Base-by-base conservation (phyloP, 2,113 vertebrate species). In the Microtus richardsoni region DNA sequence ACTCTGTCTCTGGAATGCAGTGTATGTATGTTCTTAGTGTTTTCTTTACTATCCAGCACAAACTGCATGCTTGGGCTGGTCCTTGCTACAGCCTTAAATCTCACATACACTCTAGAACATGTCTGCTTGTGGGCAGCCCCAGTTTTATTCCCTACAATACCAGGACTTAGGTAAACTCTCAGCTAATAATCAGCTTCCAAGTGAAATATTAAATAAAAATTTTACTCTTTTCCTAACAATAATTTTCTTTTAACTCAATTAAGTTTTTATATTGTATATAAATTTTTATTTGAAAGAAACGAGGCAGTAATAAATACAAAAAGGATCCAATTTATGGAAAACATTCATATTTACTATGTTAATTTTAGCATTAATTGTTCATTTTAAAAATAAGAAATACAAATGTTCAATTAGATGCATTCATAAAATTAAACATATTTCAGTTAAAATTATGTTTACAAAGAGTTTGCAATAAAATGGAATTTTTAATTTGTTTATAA, bases 321-420 rank as follows among this genome's bases (percentile, higher is more conserved):
- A 94, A 85, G 30, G 58, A 60, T 16, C 21, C 39, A 85, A 83
- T 89, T 70, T 87, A 58, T 86, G 47, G 60, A 1, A 70, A 82
- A 62, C 17, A 89, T 68, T 36, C 92, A 91, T 19, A 62, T 3
- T 88, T 28, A 47, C 39, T 84, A 9, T 66, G 39, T 88, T 75
- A 95, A 73, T 52, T 3, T 30, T 39, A 95, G 9, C 64, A 91
- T 84, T 91, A 91, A 74, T 52, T 88, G 58, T 41, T 96, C 64
- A 89, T 88, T 89, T 91, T 49, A 78, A 94, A 94, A 88, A 47
- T 85, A 22, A 91, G 33, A 91, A 89, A 91, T 82, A 58, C 12
- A 78, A 89, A 41, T 73, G 24, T 94, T 94, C 26, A 70, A 30
- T 86, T 94, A 95, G 88, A 60, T 14, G n/a, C 62, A 83, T 58